Conservation (phyloP, 2,797 vertebrate genomes). For the Micrastur ruficollis region DNA sequence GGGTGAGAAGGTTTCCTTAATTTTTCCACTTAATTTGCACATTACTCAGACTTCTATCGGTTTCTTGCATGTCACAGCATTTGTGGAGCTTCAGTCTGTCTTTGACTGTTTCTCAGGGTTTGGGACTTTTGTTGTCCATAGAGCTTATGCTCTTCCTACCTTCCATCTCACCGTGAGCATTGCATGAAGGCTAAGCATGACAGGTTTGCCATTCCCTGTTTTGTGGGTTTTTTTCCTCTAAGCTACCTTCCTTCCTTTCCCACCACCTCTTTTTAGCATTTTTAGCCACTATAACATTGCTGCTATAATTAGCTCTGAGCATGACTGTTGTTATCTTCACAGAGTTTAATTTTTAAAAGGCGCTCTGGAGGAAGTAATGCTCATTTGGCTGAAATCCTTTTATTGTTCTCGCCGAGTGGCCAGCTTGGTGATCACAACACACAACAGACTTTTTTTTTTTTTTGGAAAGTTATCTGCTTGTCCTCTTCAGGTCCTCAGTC, state of each 20-base stretch:
- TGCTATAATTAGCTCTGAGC: constrained; percentile 35
- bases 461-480: not conserved
- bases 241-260: constrained; percentile 44
- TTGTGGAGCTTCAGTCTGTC: not conserved
- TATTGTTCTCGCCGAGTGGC: constrained; percentile 16
- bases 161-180: rapidly evolving
- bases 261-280: not conserved
- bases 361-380: constrained; percentile 28
- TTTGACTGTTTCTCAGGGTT: not conserved
- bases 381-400: constrained; percentile 40
- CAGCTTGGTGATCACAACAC: not conserved
- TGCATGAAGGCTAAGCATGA: not conserved
- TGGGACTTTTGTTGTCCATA: not conserved
- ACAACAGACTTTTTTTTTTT: not conserved
- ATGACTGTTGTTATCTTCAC: constrained; percentile 24
- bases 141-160: not conserved
- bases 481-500: not conserved
- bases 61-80: rapidly evolving
- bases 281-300: not conserved
- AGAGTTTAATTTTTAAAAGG: constrained; percentile 51
- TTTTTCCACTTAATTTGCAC: not conserved
- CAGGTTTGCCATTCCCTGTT: not conserved
- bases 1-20: not conserved
- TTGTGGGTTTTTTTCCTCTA: not conserved
- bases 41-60: not conserved